A percentile compares a stretch with the other conserved stretches of the same genome.
Evolutionary conservation across 2,888 invertebrate genomes (phyloP).

Genomic region (Mechanitis mazaeus): DNA sequence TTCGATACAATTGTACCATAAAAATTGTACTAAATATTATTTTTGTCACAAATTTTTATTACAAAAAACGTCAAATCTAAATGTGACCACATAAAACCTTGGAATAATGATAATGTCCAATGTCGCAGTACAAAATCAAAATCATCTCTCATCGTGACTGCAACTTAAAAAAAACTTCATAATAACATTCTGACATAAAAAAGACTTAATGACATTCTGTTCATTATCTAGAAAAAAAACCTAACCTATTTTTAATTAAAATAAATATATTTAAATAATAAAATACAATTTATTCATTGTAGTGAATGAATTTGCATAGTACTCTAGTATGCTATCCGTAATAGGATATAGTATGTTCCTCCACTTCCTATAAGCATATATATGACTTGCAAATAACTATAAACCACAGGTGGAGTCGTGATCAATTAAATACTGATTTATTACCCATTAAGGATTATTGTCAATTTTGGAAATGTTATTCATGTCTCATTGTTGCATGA

Average conservation of each 20-base stretch:
- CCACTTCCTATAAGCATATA: not conserved
- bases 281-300: no score
- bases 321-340: no score
- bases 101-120: constrained; percentile 1
- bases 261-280: no score
- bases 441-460: not conserved
- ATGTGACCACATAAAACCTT: constrained; percentile 3
- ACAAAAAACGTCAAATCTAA: not conserved
- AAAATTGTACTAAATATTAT: not conserved
- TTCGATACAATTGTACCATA: no score
- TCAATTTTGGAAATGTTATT: not conserved
- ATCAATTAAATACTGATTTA: not conserved
- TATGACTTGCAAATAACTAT: constrained; percentile 1
- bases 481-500: not conserved
- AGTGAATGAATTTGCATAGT: no score
- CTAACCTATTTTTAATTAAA: not conserved
- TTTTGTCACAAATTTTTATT: not conserved
- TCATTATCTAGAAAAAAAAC: not conserved
- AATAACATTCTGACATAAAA: not conserved
- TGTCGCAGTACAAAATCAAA: not conserved
- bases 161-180: not conserved
- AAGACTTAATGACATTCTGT: no score
- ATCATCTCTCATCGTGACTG: not conserved
- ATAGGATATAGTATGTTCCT: not conserved
- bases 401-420: not conserved